Conservation (phyloP, 2,888 invertebrate genomes). For the Caenorhabditis imperialis region DNA sequence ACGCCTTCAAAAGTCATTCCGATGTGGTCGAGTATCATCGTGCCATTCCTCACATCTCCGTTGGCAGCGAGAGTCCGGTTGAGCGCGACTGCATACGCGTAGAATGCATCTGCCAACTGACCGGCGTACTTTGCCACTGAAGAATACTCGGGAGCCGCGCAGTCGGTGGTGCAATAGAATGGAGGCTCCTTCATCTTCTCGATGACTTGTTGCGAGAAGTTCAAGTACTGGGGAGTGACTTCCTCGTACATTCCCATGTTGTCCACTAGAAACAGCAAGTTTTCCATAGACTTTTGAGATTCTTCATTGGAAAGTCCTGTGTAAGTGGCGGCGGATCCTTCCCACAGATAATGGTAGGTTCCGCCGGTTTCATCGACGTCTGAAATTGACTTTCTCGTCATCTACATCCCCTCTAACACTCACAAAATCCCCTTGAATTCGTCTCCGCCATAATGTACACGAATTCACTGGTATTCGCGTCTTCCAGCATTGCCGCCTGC, state of each 20-base stretch:
- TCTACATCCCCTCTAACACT: not conserved
- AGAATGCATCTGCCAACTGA: slow-evolving; percentile 56
- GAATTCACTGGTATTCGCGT: slow-evolving; percentile 56
- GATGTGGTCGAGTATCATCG: slow-evolving; percentile 27
- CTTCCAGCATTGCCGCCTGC: slow-evolving; percentile 53
- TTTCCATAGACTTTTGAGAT: slow-evolving; percentile 17
- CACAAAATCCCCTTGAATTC: slow-evolving; percentile 49
- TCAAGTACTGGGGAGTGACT: slow-evolving; percentile 44
- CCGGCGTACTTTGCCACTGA: slow-evolving; percentile 45
- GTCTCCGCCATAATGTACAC: slow-evolving; percentile 62
- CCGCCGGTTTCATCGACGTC: slow-evolving; percentile 43
- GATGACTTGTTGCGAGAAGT: slow-evolving; percentile 64
- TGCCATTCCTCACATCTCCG: slow-evolving; percentile 30
- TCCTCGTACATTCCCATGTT: slow-evolving; percentile 50
- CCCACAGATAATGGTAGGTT: slow-evolving; percentile 42
- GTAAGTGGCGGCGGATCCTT: not conserved
- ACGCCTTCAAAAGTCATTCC: slow-evolving; percentile 48
- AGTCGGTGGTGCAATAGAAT: slow-evolving; percentile 62
- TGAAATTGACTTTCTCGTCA: slow-evolving; percentile 4
- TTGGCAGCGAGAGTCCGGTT: slow-evolving; percentile 39
- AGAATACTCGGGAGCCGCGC: not conserved
- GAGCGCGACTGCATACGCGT: slow-evolving; percentile 51
- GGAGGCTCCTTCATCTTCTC: slow-evolving; percentile 62
- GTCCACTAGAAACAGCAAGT: slow-evolving; percentile 41
- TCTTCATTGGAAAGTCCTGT: slow-evolving; percentile 12